Percentiles rank a stretch among this genome's conserved stretches.
Conservation (phyloP, 2,888 invertebrate genomes). For the Lasioglossum oenotherae region DNA sequence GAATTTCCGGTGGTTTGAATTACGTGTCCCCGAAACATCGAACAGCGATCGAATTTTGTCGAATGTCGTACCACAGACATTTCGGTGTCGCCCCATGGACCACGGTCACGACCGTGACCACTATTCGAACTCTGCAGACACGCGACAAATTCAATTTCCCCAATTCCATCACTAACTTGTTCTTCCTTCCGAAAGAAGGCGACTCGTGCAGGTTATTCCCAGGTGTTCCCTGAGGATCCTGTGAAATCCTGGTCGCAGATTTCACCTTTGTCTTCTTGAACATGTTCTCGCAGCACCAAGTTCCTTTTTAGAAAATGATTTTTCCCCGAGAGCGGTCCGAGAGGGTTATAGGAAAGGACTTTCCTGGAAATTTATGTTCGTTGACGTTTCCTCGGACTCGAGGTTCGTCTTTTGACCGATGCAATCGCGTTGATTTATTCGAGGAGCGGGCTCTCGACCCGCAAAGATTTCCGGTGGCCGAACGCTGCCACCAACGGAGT, state of each 20-base stretch:
- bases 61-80: neutral
- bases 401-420: neutral
- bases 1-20: no score
- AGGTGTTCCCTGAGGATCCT: neutral
- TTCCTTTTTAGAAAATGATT: neutral
- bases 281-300: conserved; percentile 23
- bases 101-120: neutral
- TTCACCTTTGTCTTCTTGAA: conserved; percentile 35
- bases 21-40: neutral
- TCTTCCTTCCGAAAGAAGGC: conserved; percentile 30
- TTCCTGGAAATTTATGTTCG: neutral
- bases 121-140: neutral
- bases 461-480: neutral
- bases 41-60: neutral
- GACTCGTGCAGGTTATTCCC: conserved; percentile 43
- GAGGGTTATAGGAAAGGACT: neutral
- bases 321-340: neutral
- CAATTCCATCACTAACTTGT: conserved; percentile 29
- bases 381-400: conserved; percentile 1
- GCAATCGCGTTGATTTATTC: neutral
- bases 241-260: conserved; percentile 10
- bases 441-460: neutral
- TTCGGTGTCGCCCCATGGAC: neutral
- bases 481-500: neutral
- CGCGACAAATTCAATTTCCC: neutral